Percentiles rank a stretch among this genome's conserved stretches.
phyloP scores from a whole-genome alignment of 64 coral and sea anemone genomes.

The Stylophora pistillata region DNA sequence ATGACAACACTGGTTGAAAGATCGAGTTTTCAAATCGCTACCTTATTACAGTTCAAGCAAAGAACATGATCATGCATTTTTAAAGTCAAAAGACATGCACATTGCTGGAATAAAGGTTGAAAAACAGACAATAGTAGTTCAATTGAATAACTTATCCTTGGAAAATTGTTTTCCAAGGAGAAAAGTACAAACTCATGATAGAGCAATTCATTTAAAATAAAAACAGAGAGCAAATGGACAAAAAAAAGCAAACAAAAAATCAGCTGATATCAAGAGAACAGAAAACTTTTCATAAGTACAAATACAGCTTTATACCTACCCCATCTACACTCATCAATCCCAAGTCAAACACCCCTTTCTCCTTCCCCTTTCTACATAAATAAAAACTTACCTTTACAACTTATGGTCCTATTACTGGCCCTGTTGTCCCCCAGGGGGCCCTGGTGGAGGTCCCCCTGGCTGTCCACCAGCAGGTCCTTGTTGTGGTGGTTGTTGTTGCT shows the following conservation, averaged over 20 bases:
- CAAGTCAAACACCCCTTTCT: neutral
- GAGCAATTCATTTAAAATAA: no score
- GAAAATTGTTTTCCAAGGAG: no score
- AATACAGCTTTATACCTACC: neutral
- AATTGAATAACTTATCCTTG: no score
- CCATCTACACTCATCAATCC: neutral
- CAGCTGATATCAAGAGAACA: no score
- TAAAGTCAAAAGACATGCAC: neutral
- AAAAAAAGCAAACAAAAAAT: no score
- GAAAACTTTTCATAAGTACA: no score
- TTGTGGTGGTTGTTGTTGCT: conserved; percentile 62
- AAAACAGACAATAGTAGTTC: no score
- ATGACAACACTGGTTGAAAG: neutral
- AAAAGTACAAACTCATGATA: no score
- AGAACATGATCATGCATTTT: neutral
- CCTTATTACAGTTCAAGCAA: neutral
- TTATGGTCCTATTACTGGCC: neutral
- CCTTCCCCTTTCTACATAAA: neutral
- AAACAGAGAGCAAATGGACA: no score
- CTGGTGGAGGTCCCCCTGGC: conserved; percentile 11
- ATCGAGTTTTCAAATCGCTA: neutral
- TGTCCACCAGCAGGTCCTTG: neutral
- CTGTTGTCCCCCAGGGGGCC: neutral
- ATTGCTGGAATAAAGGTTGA: no score
- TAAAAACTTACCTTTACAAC: neutral